Evolutionary conservation across 2,113 vertebrate genomes (phyloP), one percentile per base, ranked within the genome.

Genomic region (Caracal caracal): DNA sequence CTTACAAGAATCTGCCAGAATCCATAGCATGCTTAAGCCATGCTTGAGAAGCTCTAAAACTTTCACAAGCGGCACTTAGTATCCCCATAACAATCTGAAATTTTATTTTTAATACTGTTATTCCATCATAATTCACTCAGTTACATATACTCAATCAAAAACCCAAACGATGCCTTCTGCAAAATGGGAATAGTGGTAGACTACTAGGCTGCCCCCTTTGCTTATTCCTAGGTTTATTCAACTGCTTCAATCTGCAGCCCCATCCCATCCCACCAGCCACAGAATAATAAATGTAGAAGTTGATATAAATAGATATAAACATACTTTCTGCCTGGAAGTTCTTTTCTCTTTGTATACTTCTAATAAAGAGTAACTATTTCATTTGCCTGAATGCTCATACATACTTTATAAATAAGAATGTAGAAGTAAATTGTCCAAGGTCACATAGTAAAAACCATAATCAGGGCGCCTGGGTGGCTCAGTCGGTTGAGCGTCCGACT

Each of bases 311-410:
- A 88, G 28, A 37, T 40, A 95, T 35, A 78, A 95, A 70, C 15
- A 92, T 66, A 91, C 49, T 94, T 92, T 95, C 76, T 79, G 16
- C 78, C 37, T 82, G 71, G 75, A 90, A 95, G 66, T 37, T 24
- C 82, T 47, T 89, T 92, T 76, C 75, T 95, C 88, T 84, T 71
- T 70, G 85, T 96, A 87, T 86, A 85, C 59, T 95, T 65, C 65
- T 80, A 96, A 96, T 35, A 78, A n/a, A 84, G 56, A 93, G n/a
- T 78, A 86, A 78, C 65, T 71, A 80, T 47, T 96, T 96, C 35
- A 94, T 47, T 94, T 85, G 68, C 30, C 92, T 87, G 35, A 84
- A 71, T 84, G 68, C 9, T 75, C 63, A 71, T 16, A 76, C 37
- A 40, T 47, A 75, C 56, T 80, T 85, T 66, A 90, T 6, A 80